A percentile compares a stretch with the other conserved stretches of the same genome.
Evolutionary conservation across 2,797 vertebrate genomes (phyloP).

Genomic region (Channa striata): DNA sequence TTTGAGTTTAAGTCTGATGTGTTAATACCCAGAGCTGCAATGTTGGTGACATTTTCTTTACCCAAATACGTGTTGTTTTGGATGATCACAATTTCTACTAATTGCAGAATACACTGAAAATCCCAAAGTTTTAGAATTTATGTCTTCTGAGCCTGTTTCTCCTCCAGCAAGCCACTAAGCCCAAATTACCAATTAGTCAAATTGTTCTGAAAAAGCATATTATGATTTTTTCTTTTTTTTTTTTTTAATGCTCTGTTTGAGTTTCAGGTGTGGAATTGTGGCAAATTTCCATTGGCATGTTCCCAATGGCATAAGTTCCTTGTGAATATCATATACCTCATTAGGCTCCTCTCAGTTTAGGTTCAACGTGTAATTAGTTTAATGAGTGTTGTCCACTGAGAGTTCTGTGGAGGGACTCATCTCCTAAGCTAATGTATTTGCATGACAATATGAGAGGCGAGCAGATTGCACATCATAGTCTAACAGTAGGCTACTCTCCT

Average conservation of each 20-base stretch:
- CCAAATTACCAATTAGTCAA: constrained; percentile 18
- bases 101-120: not conserved
- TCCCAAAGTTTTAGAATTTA: not conserved
- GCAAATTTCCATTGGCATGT: constrained; percentile 57
- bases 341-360: constrained; percentile 78
- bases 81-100: not conserved
- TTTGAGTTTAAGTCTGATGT: not conserved
- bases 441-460: constrained; percentile 78
- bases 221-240: too few species aligned
- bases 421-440: constrained; percentile 77
- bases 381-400: constrained; percentile 83
- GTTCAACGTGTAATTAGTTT: constrained; percentile 84
- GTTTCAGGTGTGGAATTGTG: constrained; percentile 58
- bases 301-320: constrained; percentile 74
- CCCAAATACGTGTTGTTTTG: too few species aligned
- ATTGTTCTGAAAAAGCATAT: constrained; percentile 29
- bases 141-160: constrained; percentile 1
- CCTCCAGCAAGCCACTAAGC: constrained; percentile 11
- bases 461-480: constrained; percentile 83
- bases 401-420: constrained; percentile 70
- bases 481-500: constrained; percentile 76
- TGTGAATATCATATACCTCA: constrained; percentile 80
- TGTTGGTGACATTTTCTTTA: not conserved
- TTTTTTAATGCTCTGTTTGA: constrained; percentile 33
- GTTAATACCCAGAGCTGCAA: too few species aligned